Evolutionary conservation across 1,140 invertebrate genomes (phyloP), one percentile per base, ranked within the genome.

Genomic region (Euura saliciscinereae): DNA sequence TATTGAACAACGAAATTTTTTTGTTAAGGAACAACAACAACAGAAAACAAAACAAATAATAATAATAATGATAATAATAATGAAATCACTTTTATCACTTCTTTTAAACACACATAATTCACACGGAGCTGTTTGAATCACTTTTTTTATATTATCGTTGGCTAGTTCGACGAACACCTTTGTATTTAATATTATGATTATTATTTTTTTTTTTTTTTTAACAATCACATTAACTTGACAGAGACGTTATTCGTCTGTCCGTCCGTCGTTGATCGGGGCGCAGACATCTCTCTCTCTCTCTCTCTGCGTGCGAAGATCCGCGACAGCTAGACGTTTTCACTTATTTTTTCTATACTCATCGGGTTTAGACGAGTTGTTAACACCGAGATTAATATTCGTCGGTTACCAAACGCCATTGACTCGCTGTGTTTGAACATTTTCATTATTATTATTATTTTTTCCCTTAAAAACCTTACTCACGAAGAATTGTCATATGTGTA

Each of bases 371-470:
- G 68, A 66, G 65, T 71, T 45, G 43, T 74, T 73, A 73, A 66
- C 66, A 69, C 71, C 72, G 71, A 66, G 65, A 75, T 44, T 74
- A 78, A 75, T 75, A 51, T 73, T 76, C 73, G 69, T 69, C 46
- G 65, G 45, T 70, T 66, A 70, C 44, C 73, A 70, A 76, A 77
- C 70, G 69, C 75, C 69, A 70, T 65, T 70, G 72, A 73, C 68
- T 78, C 75, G 72, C 46, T 69, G 67, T 73, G 71, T 66, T 78
- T 73, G 51, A 73, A 68, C 79, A 80, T 80, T 75, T 80, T 59
- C 79, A 28, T 76, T 71, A 76, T 72, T 80, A 28, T 76, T 71
- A 76, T 72, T 68, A 68, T 70, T 74, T 73, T 80, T 75, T 71
- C 43, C 71, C 68, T 28, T 1, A 28, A 28, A 28, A 28, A 28